Evolutionary conservation across 2,888 invertebrate genomes (phyloP).

Genomic region (Zhuqinia jingwanae): DNA sequence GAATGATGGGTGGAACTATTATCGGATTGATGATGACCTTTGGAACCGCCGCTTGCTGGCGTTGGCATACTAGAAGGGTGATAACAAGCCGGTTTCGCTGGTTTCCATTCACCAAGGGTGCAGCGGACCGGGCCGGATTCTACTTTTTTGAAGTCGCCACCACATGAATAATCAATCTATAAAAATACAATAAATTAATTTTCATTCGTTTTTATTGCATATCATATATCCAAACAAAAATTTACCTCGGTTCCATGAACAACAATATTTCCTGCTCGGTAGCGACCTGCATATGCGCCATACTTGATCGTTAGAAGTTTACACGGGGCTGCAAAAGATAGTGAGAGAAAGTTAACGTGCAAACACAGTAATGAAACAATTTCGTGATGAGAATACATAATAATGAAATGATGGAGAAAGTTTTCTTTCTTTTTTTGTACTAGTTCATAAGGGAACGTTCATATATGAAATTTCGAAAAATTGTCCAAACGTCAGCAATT

Average conservation of each 20-base stretch:
- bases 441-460: no score
- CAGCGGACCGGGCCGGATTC: constrained; percentile 82
- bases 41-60: constrained; percentile 22
- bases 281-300: constrained; percentile 89
- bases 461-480: no score
- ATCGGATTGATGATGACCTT: neutral
- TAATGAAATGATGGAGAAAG: no score
- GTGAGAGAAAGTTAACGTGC: neutral
- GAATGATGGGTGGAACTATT: neutral
- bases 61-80: constrained; percentile 74
- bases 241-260: constrained; percentile 89
- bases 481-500: no score
- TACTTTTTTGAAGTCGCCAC: constrained; percentile 76
- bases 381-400: neutral
- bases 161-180: constrained; percentile 78
- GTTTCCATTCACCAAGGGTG: constrained; percentile 90
- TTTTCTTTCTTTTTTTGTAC: no score
- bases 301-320: constrained; percentile 86
- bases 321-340: constrained; percentile 84
- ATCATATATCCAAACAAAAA: no score
- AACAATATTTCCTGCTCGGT: constrained; percentile 89
- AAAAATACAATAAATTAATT: neutral
- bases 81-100: constrained; percentile 87
- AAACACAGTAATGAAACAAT: neutral
- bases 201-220: no score